Evolutionary conservation across 2,113 vertebrate genomes (phyloP).

Genomic region (Saimiri boliviensis): DNA sequence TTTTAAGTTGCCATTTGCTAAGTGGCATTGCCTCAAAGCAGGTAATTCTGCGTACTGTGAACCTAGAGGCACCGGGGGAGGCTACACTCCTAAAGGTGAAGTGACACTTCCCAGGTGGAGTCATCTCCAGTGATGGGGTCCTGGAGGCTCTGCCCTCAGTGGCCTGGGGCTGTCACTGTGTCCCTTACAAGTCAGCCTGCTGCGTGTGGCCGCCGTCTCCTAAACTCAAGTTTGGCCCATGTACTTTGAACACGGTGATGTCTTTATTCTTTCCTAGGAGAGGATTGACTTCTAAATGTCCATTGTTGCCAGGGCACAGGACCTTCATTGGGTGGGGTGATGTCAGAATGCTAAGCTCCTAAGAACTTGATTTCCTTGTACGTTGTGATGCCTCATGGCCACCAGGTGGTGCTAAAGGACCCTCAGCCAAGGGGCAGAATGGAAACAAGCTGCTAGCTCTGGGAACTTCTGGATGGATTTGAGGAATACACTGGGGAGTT

Average conservation of each 20-base stretch:
- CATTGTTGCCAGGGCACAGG: not conserved
- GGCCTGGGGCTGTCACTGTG: not conserved
- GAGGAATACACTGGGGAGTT: too few relatives aligned
- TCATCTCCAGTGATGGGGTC: not conserved
- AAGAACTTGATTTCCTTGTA: not conserved
- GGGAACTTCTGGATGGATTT: not conserved
- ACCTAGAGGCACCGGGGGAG: too few relatives aligned
- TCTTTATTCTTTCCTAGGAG: not conserved
- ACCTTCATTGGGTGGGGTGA: not conserved
- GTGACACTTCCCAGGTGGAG: not conserved
- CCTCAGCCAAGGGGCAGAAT: fast-evolving
- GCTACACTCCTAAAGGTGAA: too few relatives aligned
- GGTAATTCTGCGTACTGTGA: not conserved
- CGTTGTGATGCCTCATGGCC: not conserved
- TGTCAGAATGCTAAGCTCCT: not conserved
- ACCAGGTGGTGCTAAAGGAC: not conserved
- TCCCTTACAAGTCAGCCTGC: too few relatives aligned
- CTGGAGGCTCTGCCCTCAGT: not conserved
- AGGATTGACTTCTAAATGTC: not conserved
- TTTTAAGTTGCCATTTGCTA: too few relatives aligned
- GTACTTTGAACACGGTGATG: not conserved
- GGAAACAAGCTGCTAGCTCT: not conserved
- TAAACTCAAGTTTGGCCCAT: not conserved
- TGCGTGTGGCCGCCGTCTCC: not conserved
- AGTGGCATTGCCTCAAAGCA: not conserved